These are phyloP conservation scores for Daphoenositta chrysoptera DNA, from an alignment of 2,113 vertebrate genomes.

Conservation along the genomic window DNA sequence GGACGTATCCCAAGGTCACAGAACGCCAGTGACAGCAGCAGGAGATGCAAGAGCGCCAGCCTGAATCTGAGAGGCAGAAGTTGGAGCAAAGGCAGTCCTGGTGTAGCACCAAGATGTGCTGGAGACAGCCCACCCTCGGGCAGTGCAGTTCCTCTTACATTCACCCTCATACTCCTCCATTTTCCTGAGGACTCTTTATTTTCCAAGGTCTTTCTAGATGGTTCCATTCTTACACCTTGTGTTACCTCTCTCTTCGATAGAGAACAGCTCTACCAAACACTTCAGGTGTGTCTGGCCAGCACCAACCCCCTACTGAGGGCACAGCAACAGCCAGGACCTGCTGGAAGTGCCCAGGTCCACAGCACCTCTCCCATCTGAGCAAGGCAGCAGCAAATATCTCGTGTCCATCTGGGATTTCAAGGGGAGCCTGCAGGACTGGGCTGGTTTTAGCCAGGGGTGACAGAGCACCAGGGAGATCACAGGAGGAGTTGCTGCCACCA, in stretches of 20 bases:
- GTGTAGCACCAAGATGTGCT: not conserved
- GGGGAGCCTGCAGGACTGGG: not conserved
- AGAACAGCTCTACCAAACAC: not conserved
- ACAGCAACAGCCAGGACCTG: not conserved
- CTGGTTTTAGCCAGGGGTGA: not conserved
- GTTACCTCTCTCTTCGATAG: not conserved
- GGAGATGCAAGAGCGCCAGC: not conserved
- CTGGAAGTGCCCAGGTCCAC: not conserved
- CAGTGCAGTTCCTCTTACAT: not conserved
- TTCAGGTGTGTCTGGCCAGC: not conserved
- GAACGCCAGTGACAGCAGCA: not conserved
- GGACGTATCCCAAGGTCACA: rapidly evolving
- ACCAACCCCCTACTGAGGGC: not conserved
- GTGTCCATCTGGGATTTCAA: not conserved
- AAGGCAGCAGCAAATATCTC: not conserved
- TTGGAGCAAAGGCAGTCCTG: rapidly evolving
- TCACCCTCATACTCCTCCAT: not conserved
- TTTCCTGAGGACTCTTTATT: not conserved
- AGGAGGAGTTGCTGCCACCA: not conserved
- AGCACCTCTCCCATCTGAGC: not conserved
- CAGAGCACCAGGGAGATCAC: not conserved
- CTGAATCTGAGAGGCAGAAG: not conserved
- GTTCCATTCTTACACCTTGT: not conserved
- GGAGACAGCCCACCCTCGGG: rapidly evolving
- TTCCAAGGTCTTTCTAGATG: not conserved